Evolutionary conservation across 2,888 invertebrate species (phyloP).

Genomic region (Chymomyza amoena): DNA sequence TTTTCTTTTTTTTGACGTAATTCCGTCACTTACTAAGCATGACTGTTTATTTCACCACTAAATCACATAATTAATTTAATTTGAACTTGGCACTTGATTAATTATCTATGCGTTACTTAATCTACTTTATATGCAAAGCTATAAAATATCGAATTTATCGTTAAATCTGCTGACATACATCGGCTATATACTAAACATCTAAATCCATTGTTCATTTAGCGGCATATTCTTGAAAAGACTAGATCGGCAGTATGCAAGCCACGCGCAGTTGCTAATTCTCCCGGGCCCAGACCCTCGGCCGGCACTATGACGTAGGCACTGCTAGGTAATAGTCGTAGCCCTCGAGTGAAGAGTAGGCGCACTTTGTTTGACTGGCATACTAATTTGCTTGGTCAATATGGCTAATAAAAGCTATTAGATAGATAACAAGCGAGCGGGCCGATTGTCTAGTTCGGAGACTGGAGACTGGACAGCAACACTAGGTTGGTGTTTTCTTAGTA

Average conservation of each 20-base stretch:
- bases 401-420: constrained; percentile 23
- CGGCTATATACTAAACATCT: constrained; percentile 22
- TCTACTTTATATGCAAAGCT: constrained; percentile 21
- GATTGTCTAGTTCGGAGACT: not conserved
- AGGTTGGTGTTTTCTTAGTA: not conserved
- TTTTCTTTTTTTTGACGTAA: too few relatives aligned
- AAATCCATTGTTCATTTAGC: constrained; percentile 10
- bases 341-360: constrained; percentile 2
- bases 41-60: too few relatives aligned
- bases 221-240: not conserved
- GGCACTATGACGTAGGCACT: not conserved
- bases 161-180: not conserved
- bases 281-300: not conserved
- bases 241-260: not conserved
- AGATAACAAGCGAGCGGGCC: not conserved
- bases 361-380: constrained; percentile 22
- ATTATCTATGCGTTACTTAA: constrained; percentile 13
- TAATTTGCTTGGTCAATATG: constrained; percentile 47
- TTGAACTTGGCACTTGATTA: not conserved
- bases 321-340: not conserved
- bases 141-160: not conserved
- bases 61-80: not conserved
- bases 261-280: not conserved
- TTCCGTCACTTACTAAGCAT: too few relatives aligned
- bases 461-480: not conserved